Base-by-base conservation (phyloP, 2,888 invertebrate genomes). In the Nomada goodeniana region DNA sequence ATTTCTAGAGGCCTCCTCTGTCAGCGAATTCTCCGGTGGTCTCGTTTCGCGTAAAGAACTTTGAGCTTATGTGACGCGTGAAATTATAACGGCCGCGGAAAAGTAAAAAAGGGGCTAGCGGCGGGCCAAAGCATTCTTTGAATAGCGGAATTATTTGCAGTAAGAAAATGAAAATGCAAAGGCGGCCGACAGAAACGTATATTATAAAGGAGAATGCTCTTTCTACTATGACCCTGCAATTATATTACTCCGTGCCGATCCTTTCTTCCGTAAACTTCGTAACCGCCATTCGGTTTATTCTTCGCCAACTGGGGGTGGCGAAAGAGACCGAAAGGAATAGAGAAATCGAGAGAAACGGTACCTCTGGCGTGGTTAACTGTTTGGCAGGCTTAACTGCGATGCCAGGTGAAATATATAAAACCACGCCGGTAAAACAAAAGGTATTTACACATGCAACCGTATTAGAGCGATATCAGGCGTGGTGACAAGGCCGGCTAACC, bases 21-120 rank as follows among this genome's bases (percentile, higher is more conserved):
- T 83, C 80, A 76, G 83, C 76, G 84, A 84, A 87, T 87, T 83
- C 83, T 77, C 86, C 77, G 82, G 83, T 86, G 88, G 83, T 87
- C 85, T 87, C 82, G 80, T 86, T 81, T 72, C 82, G 72, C 83
- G 79, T 82, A 79, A 82, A 80, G 76, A 85, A 89, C 88, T 89
- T 90, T 89, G 88, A 89, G 89, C 85, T 88, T 87, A 88, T 85
- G 88, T 86, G 90, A 87, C 87, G 89, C 90, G 90, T 89, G 91
- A 90, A 91, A 91, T 91, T 88, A 89, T 88, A 88, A 86, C 86
- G 68, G 68, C 69, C 60, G 52, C 52, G 68, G 70, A 69, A 69
- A 71, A 76, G 75, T 52, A 70, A 82, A 68, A 74, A 68, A 69
- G 60, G 69, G 72, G 50, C 68, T 59, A 68, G 44, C 52, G 61